Evolutionary conservation across 1,140 invertebrate species (phyloP).

Genomic region (Heliconius eleuchia): DNA sequence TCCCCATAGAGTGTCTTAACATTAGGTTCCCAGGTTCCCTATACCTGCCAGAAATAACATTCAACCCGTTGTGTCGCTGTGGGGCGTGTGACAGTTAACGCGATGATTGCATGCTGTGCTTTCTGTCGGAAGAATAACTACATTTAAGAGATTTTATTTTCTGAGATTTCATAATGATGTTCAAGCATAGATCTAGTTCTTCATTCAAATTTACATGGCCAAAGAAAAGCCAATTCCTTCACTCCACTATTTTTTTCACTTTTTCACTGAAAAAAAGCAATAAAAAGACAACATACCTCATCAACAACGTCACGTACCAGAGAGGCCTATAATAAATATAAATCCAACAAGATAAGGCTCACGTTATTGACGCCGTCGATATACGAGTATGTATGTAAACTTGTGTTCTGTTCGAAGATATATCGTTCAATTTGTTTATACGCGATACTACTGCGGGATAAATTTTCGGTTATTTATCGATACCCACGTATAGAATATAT

Average conservation of each 20-base stretch:
- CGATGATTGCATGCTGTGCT: too few relatives aligned
- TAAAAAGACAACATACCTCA: neutral
- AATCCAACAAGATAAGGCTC: conserved; percentile 14
- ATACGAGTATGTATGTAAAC: neutral
- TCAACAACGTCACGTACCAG: neutral
- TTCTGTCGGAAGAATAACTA: too few relatives aligned
- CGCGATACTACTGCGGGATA: conserved; percentile 33
- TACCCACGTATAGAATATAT: conserved; percentile 21
- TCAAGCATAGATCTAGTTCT: too few relatives aligned
- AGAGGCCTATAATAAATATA: conserved; percentile 5
- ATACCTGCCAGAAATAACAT: neutral
- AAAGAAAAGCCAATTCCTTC: neutral
- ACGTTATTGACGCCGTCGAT: conserved; percentile 1
- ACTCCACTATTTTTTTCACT: neutral
- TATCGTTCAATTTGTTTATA: conserved; percentile 46
- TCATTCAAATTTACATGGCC: neutral
- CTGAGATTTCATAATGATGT: too few relatives aligned
- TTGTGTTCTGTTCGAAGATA: conserved; percentile 28
- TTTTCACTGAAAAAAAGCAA: neutral
- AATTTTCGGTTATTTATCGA: conserved; percentile 41
- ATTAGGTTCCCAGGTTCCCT: neutral
- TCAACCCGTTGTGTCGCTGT: too few relatives aligned
- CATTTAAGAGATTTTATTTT: too few relatives aligned
- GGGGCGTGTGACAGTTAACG: too few relatives aligned
- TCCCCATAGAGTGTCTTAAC: too few relatives aligned